Percentiles rank a stretch among this genome's conserved stretches.
Conservation (phyloP, 2,888 invertebrate species). For the Zele albiditarsus region DNA sequence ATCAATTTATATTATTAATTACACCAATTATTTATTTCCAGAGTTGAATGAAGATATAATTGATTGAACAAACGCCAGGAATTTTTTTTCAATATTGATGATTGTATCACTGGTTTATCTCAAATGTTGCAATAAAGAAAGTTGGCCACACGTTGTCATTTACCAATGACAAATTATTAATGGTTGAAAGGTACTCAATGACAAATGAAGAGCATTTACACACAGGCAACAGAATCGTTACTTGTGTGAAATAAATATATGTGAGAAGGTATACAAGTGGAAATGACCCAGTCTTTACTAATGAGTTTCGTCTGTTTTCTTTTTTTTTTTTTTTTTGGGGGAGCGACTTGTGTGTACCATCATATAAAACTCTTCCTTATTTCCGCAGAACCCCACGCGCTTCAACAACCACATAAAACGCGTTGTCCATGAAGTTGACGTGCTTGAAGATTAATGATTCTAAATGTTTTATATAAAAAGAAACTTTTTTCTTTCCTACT, state of each 20-base stretch:
- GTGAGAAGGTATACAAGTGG: conserved; percentile 31
- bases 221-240: conserved; percentile 43
- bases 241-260: neutral
- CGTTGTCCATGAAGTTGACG: neutral
- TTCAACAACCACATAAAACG: conserved; percentile 13
- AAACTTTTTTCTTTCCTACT: neutral
- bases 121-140: neutral
- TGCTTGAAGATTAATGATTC: conserved; percentile 28
- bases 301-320: conserved; percentile 54
- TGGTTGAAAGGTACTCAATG: conserved; percentile 47
- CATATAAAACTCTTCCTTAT: conserved; percentile 43
- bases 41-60: too few relatives aligned
- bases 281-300: conserved; percentile 51
- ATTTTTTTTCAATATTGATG: neutral
- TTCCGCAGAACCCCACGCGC: conserved; percentile 50
- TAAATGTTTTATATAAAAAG: conserved; percentile 1
- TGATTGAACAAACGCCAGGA: too few relatives aligned
- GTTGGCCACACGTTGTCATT: conserved; percentile 7
- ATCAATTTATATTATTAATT: too few relatives aligned
- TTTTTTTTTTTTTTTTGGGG: too few relatives aligned
- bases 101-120: neutral
- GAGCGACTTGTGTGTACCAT: neutral
- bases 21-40: too few relatives aligned
- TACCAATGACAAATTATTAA: conserved; percentile 51
- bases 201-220: conserved; percentile 49